These are phyloP conservation scores for Archips xylosteana DNA, from an alignment of 2,888 invertebrate species.

Conservation along the genomic window DNA sequence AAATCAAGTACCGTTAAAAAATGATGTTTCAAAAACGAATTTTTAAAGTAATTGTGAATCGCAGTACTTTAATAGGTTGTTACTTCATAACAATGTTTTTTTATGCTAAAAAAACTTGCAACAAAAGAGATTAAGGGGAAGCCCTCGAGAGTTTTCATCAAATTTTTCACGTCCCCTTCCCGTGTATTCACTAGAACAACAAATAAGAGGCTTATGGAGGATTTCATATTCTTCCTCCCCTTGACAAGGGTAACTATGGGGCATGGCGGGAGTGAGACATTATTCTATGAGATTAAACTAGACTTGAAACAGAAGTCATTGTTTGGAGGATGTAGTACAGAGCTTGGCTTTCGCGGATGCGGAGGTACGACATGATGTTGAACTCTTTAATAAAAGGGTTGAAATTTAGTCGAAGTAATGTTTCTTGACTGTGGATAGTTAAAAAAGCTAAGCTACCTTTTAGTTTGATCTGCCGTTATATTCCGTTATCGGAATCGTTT, in stretches of 20 bases:
- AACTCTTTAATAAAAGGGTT: no score
- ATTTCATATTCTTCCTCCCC: conserved; percentile 59
- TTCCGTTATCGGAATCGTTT: no score
- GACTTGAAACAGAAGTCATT: no score
- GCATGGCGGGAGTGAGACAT: conserved; percentile 23
- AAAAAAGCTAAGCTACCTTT: no score
- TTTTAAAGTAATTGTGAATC: background rate
- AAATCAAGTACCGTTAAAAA: no score
- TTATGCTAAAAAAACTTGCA: conserved; percentile 18
- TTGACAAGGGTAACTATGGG: conserved; percentile 54
- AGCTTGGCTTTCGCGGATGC: no score
- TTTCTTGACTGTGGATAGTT: no score
- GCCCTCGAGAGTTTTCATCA: conserved; percentile 58
- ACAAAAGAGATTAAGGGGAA: conserved; percentile 54
- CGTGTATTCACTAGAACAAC: conserved; percentile 65
- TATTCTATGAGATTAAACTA: background rate
- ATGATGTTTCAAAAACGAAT: background rate
- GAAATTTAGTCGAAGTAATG: no score
- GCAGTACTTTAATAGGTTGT: background rate
- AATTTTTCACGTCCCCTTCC: conserved; percentile 55
- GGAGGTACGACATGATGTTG: no score
- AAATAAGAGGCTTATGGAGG: conserved; percentile 67
- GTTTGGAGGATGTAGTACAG: no score
- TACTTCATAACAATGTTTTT: background rate
- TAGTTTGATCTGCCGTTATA: no score